Conservation (phyloP, 2,797 vertebrate species). For the Protosalanx chinensis region DNA sequence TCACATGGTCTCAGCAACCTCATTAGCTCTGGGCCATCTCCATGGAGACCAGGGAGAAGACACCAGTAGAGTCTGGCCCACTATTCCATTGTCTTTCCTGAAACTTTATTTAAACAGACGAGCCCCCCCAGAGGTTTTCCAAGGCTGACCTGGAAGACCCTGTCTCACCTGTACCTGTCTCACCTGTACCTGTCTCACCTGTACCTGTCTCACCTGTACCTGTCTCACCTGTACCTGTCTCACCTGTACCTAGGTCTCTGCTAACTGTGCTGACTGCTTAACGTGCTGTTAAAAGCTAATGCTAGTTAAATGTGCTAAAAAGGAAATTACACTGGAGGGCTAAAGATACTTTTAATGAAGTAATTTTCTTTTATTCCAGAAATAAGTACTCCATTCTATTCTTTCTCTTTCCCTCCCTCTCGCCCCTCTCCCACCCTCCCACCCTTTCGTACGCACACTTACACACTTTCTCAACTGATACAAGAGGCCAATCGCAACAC, state of each 20-base stretch:
- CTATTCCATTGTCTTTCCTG: background rate
- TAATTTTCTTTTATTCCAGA: background rate
- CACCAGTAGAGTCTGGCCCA: background rate
- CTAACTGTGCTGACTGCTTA: too few relatives aligned
- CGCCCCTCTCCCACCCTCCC: background rate
- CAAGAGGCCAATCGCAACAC: conserved; percentile 17
- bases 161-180: background rate
- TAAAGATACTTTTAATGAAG: too few relatives aligned
- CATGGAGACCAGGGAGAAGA: background rate
- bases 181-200: too few relatives aligned
- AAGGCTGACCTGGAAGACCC: background rate
- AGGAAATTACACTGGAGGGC: too few relatives aligned
- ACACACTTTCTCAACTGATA: background rate
- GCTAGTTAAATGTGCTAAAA: too few relatives aligned
- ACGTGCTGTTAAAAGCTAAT: too few relatives aligned
- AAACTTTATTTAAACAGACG: background rate
- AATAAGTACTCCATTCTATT: background rate
- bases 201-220: too few relatives aligned
- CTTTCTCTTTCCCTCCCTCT: background rate
- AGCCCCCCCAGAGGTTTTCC: background rate
- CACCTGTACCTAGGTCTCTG: too few relatives aligned
- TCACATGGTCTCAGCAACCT: background rate
- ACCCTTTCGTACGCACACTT: background rate
- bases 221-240: too few relatives aligned
- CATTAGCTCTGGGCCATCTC: background rate